Percentiles rank a stretch among this genome's conserved stretches.
phyloP scores from a whole-genome alignment of 2,888 invertebrate species.

The Plebejus melissa region DNA sequence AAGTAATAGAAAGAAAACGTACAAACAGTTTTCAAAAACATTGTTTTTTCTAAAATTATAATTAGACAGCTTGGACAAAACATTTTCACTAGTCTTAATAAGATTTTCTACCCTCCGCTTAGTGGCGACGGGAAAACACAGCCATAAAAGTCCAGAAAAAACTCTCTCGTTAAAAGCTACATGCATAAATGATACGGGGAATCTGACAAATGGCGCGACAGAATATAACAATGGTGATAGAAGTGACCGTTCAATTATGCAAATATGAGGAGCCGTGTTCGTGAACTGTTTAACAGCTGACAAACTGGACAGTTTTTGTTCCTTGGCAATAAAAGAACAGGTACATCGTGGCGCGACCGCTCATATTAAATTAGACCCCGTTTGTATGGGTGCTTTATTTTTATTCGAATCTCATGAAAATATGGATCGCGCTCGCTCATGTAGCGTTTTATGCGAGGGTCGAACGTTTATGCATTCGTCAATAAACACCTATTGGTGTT shows the following conservation, averaged over 20 bases:
- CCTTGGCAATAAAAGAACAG: conserved; percentile 70
- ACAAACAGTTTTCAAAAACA: too few species aligned
- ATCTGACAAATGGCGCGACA: conserved; percentile 78
- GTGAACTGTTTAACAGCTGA: conserved; percentile 77
- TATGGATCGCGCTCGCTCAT: conserved; percentile 67
- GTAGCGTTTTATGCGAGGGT: conserved; percentile 65
- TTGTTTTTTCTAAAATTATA: background rate
- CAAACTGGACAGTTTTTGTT: conserved; percentile 64
- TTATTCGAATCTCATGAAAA: conserved; percentile 77
- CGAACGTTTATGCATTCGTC: conserved; percentile 76
- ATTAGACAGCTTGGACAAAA: background rate
- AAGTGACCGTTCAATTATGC: conserved; percentile 80
- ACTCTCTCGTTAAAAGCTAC: conserved; percentile 70
- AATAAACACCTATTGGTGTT: conserved; percentile 62
- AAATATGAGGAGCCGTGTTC: conserved; percentile 73
- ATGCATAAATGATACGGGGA: conserved; percentile 77
- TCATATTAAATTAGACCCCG: conserved; percentile 75
- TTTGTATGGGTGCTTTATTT: conserved; percentile 69
- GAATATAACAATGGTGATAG: conserved; percentile 77
- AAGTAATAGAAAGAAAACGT: too few species aligned
- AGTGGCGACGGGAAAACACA: conserved; percentile 61
- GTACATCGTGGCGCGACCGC: conserved; percentile 62
- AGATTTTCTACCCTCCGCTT: conserved; percentile 47
- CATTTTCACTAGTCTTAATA: background rate
- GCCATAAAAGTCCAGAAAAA: conserved; percentile 74